These are phyloP conservation scores for Gavialis gangeticus DNA, from an alignment of 2,113 vertebrate genomes.

Conservation along the genomic window DNA sequence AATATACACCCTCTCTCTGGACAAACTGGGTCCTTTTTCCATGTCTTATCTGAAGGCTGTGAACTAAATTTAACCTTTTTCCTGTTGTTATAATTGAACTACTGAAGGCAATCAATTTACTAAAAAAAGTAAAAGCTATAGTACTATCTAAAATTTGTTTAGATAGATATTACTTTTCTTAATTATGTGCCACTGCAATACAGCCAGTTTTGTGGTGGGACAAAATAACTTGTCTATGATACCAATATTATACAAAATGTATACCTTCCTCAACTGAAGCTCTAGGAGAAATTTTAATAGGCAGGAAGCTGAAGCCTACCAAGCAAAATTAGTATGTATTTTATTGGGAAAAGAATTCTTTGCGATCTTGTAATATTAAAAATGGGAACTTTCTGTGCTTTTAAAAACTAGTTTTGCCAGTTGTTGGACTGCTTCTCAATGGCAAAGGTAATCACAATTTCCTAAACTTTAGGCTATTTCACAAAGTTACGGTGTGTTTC, in stretches of 20 bases:
- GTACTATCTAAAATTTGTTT: neutral
- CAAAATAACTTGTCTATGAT: neutral
- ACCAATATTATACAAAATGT: neutral
- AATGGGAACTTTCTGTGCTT: neutral
- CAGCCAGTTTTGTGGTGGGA: neutral
- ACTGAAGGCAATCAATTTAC: neutral
- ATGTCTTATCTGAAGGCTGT: neutral
- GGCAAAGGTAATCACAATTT: neutral
- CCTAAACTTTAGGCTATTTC: neutral
- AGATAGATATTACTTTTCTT: neutral
- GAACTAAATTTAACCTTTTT: neutral
- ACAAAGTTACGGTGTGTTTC: neutral
- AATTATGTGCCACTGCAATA: neutral
- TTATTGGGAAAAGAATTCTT: neutral
- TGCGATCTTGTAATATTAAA: neutral
- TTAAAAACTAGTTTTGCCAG: neutral
- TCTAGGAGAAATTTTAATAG: accelerated
- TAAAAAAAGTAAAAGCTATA: neutral
- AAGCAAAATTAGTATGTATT: neutral
- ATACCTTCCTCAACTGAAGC: neutral
- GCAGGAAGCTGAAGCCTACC: neutral
- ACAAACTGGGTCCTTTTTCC: neutral
- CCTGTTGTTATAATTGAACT: neutral
- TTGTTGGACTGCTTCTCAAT: neutral
- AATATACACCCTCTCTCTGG: neutral